A percentile compares a stretch with the other conserved stretches of the same genome.
These are phyloP conservation scores for Enteromius afrohamiltoni DNA, from an alignment of 2,797 vertebrate genomes.

Conservation along the genomic window DNA sequence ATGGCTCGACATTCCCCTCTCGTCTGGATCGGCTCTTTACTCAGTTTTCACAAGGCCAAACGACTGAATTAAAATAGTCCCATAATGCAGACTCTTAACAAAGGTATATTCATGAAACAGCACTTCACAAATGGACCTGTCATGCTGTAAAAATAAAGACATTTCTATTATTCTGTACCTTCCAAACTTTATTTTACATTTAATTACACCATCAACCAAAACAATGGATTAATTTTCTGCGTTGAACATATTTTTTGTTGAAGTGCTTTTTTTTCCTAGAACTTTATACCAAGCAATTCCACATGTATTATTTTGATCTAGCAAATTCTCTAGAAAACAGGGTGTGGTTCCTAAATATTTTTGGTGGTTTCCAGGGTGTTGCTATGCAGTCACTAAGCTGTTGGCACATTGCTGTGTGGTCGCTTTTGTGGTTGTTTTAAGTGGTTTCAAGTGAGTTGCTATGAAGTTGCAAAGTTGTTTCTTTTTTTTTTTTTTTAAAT, in stretches of 20 bases:
- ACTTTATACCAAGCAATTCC: neutral
- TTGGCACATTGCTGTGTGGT: neutral
- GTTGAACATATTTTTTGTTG: neutral
- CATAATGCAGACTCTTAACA: constrained; percentile 18
- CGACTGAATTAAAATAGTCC: constrained; percentile 22
- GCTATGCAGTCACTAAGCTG: neutral
- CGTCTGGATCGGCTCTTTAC: constrained; percentile 61
- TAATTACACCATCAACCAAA: neutral
- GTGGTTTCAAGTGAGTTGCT: neutral
- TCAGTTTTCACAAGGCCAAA: constrained; percentile 28
- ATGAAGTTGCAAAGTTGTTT: neutral
- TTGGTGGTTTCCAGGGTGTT: neutral
- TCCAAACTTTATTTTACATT: constrained; percentile 21
- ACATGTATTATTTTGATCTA: neutral
- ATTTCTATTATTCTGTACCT: neutral
- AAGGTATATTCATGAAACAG: constrained; percentile 4
- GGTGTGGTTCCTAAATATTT: neutral
- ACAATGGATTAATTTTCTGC: neutral
- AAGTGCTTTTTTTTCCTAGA: neutral
- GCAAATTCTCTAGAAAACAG: neutral
- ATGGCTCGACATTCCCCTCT: constrained; percentile 56
- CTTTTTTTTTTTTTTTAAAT: no score
- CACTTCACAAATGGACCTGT: constrained; percentile 17
- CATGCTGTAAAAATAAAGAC: constrained; percentile 18
- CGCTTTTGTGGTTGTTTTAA: neutral